Base-by-base conservation (phyloP, 1,140 invertebrate genomes). In the Ptiloglossa arizonensis region DNA sequence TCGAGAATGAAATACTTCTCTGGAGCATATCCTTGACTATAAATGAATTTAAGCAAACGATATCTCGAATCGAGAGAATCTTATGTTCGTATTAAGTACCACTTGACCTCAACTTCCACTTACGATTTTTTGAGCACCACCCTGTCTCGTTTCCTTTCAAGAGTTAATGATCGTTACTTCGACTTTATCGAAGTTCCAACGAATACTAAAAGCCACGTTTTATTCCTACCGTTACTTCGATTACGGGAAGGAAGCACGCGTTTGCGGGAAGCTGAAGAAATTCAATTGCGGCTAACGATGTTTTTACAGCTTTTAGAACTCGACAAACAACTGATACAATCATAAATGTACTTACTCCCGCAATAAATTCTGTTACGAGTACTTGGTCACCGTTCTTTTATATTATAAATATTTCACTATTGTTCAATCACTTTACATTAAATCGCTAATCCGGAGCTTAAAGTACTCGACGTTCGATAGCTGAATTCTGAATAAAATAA, bases 91-190 rank as follows among this genome's bases (percentile, higher is more conserved):
- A 54, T 54, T 22, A 24, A 56, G 66, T 11, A 35, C 50, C 66
- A 56, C 66, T 68, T 56, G 50, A 68, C 66, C 50, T 24, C 32
- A 22, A 38, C 50, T 41, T 56, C 66, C 50, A 56, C 50, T 27
- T 50, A 9, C 44, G 17, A 66, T 66, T 56, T 41, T 68, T 68
- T 54, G 24, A 68, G 66, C 46, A 27, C 32, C 66, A 32, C 32
- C 15, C 35, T 27, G 15, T n/a, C 66, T 15, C 48, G 50, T 68
- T 68, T 41, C 15, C 50, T 48, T 27, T 27, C 66, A 35, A 68
- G 5, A 24, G 17, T 22, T 67, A 67, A 67, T 24, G 66, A 56
- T 68, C 35, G 48, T 41, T 41, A 50, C 15, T 0, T 6, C 3
- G 22, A 68, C 48, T 32, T 54, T 41, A 68, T 17, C 32, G 50